Conservation (phyloP, 1,140 invertebrate species). For the Holcopasites calliopsidis region DNA sequence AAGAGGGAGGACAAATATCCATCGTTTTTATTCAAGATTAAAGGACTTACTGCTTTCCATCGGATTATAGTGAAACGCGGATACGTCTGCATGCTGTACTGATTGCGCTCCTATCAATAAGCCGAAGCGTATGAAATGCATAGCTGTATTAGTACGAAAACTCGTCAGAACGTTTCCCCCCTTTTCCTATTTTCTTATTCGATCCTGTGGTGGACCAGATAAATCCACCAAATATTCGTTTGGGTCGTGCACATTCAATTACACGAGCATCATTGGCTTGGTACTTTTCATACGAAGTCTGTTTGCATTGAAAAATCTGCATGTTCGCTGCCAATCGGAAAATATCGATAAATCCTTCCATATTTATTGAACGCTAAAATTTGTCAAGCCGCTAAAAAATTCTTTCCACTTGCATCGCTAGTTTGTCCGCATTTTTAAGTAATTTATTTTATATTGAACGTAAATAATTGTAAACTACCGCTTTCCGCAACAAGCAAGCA, state of each 20-base stretch:
- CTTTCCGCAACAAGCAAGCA: background rate
- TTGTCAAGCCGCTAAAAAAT: too few species aligned
- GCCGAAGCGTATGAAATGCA: background rate
- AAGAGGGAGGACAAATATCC: background rate
- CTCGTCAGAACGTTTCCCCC: background rate
- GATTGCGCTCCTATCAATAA: background rate
- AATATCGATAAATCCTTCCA: background rate
- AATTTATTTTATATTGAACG: too few species aligned
- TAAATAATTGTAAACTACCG: background rate
- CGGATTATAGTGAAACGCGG: background rate
- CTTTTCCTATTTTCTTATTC: background rate
- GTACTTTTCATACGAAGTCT: background rate
- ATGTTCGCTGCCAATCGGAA: background rate
- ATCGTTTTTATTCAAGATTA: background rate
- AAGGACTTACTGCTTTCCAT: background rate
- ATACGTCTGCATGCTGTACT: background rate
- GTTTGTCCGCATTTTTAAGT: too few species aligned
- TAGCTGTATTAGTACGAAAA: background rate
- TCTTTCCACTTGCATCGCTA: too few species aligned
- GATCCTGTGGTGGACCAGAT: background rate
- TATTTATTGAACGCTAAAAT: constrained; percentile 1
- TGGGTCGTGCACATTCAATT: background rate
- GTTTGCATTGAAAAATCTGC: background rate
- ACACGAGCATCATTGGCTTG: background rate
- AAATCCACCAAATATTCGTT: background rate